Evolutionary conservation across 2,797 vertebrate genomes (phyloP), one percentile per base, ranked within the genome.

Genomic region (Cercopithecus petaurista): DNA sequence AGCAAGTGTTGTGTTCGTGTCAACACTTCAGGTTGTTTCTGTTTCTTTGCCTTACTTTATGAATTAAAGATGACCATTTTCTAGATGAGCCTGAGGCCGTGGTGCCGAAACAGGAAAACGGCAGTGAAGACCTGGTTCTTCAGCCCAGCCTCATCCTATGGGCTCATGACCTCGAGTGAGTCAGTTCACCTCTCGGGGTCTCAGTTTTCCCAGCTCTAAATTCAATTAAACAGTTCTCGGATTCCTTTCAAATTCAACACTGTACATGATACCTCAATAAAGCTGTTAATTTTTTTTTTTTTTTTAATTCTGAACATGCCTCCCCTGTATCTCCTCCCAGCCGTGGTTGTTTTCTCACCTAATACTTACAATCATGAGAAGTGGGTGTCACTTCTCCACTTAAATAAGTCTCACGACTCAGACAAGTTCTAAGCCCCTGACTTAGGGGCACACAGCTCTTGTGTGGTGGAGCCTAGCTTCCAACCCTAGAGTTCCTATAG

Each of bases 121-220:
- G 1, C 22, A 1, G 36, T 1, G 1, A 67, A 55, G 83, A 33
- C 21, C 73, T 0, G 12, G 52, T 30, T 39, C 17, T 39, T 39
- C 1, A 0, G 9, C 55, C 55, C 26, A 28, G 14, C 36, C 61
- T 70, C 22, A 7, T 55, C 1, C 0, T 4, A 15, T 22, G 15
- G 0, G 22, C 81, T 81, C 13, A 21, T 50, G 76, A 90, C 48
- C 30, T 50, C 21, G 22, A 22, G 43, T 2, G 0, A n/a, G 28
- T n/a, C 76, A 5, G 10, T 12, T 41, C 21, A 14, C 77, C 83
- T 84, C 70, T 64, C 91, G 15, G 36, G 46, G 36, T 79, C 43
- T 91, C 28, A 0, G 26, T 84, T 41, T 91, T 33, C 39, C 43
- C 77, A 73, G 21, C 77, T 55, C 48, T 30, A 28, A 52, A 64